Evolutionary conservation across 2,797 vertebrate genomes (phyloP).

Genomic region (Salarias fasciatus): DNA sequence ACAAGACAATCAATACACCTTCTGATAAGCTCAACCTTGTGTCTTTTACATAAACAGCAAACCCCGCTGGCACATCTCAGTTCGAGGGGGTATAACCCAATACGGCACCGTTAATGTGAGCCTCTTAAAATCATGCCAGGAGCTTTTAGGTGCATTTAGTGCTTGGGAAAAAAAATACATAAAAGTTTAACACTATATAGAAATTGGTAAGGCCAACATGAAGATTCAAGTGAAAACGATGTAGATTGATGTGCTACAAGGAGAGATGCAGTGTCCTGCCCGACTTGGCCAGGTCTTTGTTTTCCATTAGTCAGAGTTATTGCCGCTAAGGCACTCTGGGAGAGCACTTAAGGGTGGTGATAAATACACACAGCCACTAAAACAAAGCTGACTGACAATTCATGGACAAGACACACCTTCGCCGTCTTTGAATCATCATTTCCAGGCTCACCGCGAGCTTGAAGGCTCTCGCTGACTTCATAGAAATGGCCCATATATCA

Average conservation of each 20-base stretch:
- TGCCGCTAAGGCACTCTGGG: constrained; percentile 61
- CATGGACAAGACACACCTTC: constrained; percentile 66
- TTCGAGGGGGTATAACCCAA: not conserved
- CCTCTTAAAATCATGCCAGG: not conserved
- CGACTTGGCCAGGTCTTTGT: constrained; percentile 70
- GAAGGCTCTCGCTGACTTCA: constrained; percentile 18
- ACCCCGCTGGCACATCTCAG: not conserved
- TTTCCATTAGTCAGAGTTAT: constrained; percentile 82
- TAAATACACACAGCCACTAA: constrained; percentile 76
- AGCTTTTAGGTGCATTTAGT: not conserved
- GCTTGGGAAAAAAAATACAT: not conserved
- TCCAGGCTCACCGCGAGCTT: constrained; percentile 6
- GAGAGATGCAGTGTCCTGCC: constrained; percentile 54
- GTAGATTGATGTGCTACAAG: constrained; percentile 18
- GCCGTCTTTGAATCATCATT: constrained; percentile 47
- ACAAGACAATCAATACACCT: constrained; percentile 19
- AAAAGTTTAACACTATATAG: not conserved
- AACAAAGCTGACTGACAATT: constrained; percentile 78
- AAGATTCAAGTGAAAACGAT: constrained; percentile 4
- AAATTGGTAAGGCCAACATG: not conserved
- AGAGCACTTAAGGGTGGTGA: constrained; percentile 77
- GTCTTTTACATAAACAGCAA: constrained; percentile 2
- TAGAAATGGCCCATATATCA: constrained; percentile 23
- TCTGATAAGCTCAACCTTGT: constrained; percentile 2
- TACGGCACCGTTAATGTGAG: not conserved